Evolutionary conservation across 2,797 vertebrate genomes (phyloP).

Genomic region (Diglossa cyanea): DNA sequence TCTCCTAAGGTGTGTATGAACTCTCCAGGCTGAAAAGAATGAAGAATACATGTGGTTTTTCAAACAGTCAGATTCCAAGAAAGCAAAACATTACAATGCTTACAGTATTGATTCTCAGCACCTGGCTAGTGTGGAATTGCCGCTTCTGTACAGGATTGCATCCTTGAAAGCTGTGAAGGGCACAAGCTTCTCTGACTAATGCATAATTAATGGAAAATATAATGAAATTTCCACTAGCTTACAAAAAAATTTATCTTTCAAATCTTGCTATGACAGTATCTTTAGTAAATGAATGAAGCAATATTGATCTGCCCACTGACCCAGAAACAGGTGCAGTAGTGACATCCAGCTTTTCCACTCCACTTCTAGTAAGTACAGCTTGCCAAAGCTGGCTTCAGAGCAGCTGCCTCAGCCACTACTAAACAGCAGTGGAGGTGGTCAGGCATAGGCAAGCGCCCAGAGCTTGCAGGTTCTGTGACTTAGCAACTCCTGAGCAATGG

Average conservation of each 20-base stretch:
- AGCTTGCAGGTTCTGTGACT: background rate
- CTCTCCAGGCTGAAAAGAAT: constrained; percentile 84
- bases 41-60: background rate
- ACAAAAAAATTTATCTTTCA: background rate
- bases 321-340: background rate
- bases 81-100: background rate
- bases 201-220: background rate
- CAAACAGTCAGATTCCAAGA: background rate
- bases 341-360: background rate
- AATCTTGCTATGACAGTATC: background rate
- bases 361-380: background rate
- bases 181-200: background rate
- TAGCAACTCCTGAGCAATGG: background rate
- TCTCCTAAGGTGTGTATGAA: constrained; percentile 96
- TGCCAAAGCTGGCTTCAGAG: background rate
- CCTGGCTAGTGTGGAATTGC: background rate
- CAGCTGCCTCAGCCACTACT: background rate
- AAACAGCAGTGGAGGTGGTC: background rate
- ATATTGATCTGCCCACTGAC: background rate
- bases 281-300: background rate
- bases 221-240: background rate
- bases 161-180: background rate
- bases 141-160: background rate
- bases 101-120: background rate
- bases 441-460: background rate